Conservation (phyloP, 2,888 invertebrate species). For the Lycophotia porphyrea region DNA sequence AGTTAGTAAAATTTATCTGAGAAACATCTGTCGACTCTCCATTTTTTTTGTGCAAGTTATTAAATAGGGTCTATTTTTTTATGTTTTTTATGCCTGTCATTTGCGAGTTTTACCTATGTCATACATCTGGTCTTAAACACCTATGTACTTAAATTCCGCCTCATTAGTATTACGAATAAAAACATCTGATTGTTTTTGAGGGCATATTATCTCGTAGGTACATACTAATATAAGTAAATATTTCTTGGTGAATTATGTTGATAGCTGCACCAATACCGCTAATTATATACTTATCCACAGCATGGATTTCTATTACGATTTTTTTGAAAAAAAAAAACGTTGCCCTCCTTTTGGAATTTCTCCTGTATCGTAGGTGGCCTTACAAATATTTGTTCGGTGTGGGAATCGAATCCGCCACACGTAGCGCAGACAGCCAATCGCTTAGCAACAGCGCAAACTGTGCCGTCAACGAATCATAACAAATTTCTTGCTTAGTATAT, state of each 20-base stretch:
- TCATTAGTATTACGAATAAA: neutral
- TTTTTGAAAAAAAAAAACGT: neutral
- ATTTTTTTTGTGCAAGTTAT: constrained; percentile 35
- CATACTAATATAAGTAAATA: neutral
- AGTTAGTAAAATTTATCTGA: constrained; percentile 49
- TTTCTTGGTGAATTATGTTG: neutral
- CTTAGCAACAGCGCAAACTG: neutral
- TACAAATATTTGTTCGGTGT: neutral
- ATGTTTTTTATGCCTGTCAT: neutral
- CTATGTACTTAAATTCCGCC: too few relatives aligned
- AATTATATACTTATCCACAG: neutral
- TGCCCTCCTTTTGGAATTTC: neutral
- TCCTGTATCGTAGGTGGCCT: neutral
- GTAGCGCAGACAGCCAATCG: neutral
- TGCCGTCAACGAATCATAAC: neutral
- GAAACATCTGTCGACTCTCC: constrained; percentile 48
- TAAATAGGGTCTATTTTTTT: neutral
- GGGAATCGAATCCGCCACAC: neutral
- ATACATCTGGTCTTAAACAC: neutral
- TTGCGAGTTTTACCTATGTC: neutral
- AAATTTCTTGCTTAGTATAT: constrained; percentile 1
- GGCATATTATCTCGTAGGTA: neutral
- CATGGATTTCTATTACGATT: neutral
- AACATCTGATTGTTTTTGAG: neutral
- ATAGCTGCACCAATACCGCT: neutral